Evolutionary conservation across 2,113 vertebrate genomes (phyloP).

Genomic region (Empidonax traillii): DNA sequence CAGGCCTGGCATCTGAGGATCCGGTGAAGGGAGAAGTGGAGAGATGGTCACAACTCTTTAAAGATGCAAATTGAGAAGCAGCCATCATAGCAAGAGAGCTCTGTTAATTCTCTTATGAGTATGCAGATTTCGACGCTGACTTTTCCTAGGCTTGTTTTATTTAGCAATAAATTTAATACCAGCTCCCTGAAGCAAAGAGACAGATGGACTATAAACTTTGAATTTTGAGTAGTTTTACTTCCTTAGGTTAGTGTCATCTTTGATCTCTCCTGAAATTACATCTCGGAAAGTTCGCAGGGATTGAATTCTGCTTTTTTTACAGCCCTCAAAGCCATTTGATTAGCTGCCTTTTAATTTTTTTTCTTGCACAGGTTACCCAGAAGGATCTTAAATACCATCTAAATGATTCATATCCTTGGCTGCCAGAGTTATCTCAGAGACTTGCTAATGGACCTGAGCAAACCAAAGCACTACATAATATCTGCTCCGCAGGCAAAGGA

Average conservation of each 20-base stretch:
- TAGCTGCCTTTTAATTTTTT: neutral
- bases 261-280: constrained; percentile 74
- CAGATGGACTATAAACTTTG: constrained; percentile 81
- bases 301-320: constrained; percentile 45
- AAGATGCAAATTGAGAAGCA: constrained; percentile 83
- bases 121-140: constrained; percentile 73
- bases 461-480: neutral
- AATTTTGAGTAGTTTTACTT: constrained; percentile 75
- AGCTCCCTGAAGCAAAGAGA: constrained; percentile 76
- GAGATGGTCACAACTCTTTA: constrained; percentile 79
- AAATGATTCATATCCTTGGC: neutral
- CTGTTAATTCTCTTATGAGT: constrained; percentile 73
- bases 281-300: constrained; percentile 65
- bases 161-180: constrained; percentile 80
- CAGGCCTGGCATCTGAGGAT: neutral
- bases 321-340: constrained; percentile 24
- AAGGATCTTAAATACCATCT: neutral
- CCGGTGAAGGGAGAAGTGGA: neutral
- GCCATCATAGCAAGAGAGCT: constrained; percentile 70
- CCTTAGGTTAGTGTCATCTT: constrained; percentile 57
- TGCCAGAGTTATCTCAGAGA: neutral
- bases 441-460: neutral
- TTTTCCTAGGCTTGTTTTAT: constrained; percentile 78
- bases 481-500: neutral
- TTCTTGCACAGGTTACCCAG: neutral